A percentile compares a stretch with the other conserved stretches of the same genome.
phyloP scores from a whole-genome alignment of 35 echinoderm and acorn worm species.

The Stichopus chloronotus region DNA sequence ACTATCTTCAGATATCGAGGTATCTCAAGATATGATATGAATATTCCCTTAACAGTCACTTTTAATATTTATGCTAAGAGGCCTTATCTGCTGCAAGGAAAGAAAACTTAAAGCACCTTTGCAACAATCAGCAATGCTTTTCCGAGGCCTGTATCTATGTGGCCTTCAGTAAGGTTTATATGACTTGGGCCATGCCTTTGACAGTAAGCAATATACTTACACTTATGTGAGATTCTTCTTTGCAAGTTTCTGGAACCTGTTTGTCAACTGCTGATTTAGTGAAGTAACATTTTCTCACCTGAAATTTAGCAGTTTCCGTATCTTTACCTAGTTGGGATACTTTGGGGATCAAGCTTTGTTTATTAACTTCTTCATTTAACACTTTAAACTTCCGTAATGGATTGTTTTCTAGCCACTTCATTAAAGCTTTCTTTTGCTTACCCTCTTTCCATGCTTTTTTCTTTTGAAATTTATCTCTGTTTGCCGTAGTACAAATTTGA shows the following conservation, averaged over 20 bases:
- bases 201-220: not conserved
- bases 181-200: not conserved
- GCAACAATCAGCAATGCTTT: not conserved
- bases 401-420: not conserved
- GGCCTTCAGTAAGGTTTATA: not conserved
- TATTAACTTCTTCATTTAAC: not conserved
- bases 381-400: not conserved
- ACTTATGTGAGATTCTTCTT: conserved; percentile 4
- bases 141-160: not conserved
- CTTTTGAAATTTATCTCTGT: not conserved
- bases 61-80: no score
- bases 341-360: no score
- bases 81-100: not conserved
- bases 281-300: not conserved
- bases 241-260: not conserved
- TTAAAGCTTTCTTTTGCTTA: not conserved
- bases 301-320: not conserved
- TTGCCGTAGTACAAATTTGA: not conserved
- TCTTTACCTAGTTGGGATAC: not conserved
- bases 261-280: not conserved
- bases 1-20: no score
- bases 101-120: conserved; percentile 15
- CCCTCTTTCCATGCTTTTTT: not conserved
- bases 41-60: no score
- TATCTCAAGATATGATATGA: no score